Base-by-base conservation (phyloP, 2,113 vertebrate species). In the Oophaga pumilio region DNA sequence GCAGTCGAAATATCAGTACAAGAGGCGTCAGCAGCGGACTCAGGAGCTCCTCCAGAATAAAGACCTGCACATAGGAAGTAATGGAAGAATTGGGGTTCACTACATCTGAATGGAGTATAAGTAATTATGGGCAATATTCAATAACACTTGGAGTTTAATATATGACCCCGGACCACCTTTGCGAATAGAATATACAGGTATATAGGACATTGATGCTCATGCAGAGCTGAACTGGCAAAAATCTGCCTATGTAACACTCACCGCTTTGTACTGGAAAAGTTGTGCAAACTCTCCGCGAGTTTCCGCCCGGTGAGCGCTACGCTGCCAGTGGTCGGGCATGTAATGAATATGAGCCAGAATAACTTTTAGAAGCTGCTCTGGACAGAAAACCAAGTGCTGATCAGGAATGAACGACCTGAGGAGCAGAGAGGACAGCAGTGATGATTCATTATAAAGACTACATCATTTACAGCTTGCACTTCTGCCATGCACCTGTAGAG, bases 321-420 rank as follows among this genome's bases (percentile, higher is more conserved):
- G 97, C 93, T 99, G 98, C 98, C 98, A 99, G 94, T 99, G 97
- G 93, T 99, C 98, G 57, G 98, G 98, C 98, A 99, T 99, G 93
- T 99, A 99, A 92, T 99, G 98, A 90, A 99, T 98, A 87, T 99
- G 97, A 0, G 98, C 97, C 89, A 99, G 94, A 89, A 99, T 98
- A 89, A 99, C 97, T 43, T 97, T 95, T 74, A 99, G 94, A 91
- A 99, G 95, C 95, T 99, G 98, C 92, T 99, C 97, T 12, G 98
- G 98, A 90, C 97, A 99, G 92, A 97, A 99, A 85, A 99, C 98
- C 95, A 99, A 93, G 93, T 99, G 97, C 92, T 99, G 96, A 92
- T 99, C 98, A 0, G 98, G 98, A 90, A 99, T 99, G 91, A 99
- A 99, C 33, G 97, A 99, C 92, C 98, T 99, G 89, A 57, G 50